These are phyloP conservation scores for Menura novaehollandiae DNA, from an alignment of 2,113 vertebrate genomes.

Conservation along the genomic window DNA sequence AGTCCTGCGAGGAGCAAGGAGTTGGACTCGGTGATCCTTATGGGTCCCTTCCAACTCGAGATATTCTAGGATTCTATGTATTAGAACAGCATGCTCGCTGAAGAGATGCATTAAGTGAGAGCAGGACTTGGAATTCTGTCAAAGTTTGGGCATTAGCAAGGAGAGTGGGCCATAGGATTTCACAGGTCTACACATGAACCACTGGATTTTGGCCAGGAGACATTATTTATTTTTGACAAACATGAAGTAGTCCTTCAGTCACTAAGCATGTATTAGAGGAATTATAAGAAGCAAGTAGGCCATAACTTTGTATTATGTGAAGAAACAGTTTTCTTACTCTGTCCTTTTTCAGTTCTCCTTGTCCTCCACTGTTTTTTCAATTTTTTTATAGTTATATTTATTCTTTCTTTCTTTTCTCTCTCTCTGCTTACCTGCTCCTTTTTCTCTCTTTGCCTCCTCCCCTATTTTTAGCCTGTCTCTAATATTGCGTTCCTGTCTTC, in stretches of 20 bases:
- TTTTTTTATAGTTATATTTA: background rate
- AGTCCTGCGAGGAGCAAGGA: background rate
- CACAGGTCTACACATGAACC: fast-evolving
- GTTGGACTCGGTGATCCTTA: fast-evolving
- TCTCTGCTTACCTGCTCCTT: background rate
- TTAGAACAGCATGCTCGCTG: background rate
- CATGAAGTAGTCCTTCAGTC: background rate
- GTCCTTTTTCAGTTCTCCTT: background rate
- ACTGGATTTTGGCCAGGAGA: background rate
- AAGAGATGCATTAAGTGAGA: background rate
- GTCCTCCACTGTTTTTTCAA: background rate
- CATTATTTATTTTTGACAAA: background rate
- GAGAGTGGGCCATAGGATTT: background rate
- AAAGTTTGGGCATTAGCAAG: background rate
- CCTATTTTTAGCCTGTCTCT: background rate
- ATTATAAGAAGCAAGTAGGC: background rate
- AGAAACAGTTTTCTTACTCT: background rate
- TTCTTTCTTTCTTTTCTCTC: background rate
- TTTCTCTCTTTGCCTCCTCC: background rate
- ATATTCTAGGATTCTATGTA: background rate
- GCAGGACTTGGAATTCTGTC: background rate
- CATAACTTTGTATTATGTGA: background rate
- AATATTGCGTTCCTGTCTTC: background rate
- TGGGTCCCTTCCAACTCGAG: fast-evolving
- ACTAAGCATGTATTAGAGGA: background rate